phyloP scores from a whole-genome alignment of 1,140 invertebrate genomes.

The Callitettix versicolor region DNA sequence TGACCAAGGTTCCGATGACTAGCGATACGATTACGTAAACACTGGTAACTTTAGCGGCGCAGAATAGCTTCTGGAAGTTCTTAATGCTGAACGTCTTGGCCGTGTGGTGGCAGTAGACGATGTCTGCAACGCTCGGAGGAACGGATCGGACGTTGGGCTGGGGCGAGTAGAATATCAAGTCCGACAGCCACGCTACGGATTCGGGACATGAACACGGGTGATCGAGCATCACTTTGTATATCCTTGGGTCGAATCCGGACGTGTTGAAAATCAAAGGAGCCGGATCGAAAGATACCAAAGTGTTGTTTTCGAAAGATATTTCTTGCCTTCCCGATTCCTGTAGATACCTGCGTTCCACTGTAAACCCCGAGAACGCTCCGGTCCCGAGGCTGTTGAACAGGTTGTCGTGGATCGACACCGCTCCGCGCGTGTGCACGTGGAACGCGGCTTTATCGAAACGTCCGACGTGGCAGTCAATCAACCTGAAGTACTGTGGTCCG shows the following conservation, averaged over 20 bases:
- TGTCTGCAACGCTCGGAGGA: conserved; percentile 21
- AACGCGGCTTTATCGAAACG: conserved; percentile 52
- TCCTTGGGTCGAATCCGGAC: conserved; percentile 37
- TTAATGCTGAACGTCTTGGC: conserved; percentile 19
- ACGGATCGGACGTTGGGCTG: conserved; percentile 19
- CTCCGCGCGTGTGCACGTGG: conserved; percentile 45
- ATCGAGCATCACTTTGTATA: conserved; percentile 48
- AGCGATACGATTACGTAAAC: conserved; percentile 29
- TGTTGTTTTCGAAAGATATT: conserved; percentile 54
- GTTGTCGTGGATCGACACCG: conserved; percentile 55
- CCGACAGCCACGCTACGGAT: conserved; percentile 34
- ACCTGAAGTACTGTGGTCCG: conserved; percentile 43
- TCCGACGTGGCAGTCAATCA: conserved; percentile 49
- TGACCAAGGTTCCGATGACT: conserved; percentile 29
- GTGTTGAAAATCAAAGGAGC: conserved; percentile 47
- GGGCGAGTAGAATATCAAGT: conserved; percentile 36
- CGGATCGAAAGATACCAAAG: conserved; percentile 40
- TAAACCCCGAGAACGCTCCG: conserved; percentile 50
- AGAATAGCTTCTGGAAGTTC: conserved; percentile 12
- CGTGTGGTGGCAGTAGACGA: conserved; percentile 19
- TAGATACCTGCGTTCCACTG: conserved; percentile 31
- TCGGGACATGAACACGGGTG: conserved; percentile 45
- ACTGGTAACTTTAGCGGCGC: conserved; percentile 26
- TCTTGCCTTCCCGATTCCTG: conserved; percentile 32
- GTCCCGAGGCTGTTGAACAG: conserved; percentile 41